Evolutionary conservation across 2,888 invertebrate genomes (phyloP).

Genomic region (Cosmorhoe ocellata): DNA sequence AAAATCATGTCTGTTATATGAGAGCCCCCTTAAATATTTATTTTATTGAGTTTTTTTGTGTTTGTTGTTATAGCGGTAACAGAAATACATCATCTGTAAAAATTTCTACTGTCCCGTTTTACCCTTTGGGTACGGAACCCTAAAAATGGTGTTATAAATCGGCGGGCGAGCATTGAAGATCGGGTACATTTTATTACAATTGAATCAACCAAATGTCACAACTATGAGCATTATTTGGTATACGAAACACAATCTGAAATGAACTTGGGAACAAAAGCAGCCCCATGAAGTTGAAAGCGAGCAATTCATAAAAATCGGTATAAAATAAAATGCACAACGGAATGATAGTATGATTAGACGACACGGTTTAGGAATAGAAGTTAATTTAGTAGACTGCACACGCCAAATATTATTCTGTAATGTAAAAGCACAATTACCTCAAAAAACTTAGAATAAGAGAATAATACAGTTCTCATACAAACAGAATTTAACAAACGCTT

Average conservation of each 20-base stretch:
- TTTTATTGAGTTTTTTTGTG: no score
- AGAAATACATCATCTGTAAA: no score
- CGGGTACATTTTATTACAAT: background rate
- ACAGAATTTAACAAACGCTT: conserved; percentile 18
- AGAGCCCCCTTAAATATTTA: no score
- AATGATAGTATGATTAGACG: conserved; percentile 10
- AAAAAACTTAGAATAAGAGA: conserved; percentile 23
- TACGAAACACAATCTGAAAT: conserved; percentile 7
- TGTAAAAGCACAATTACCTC: conserved; percentile 29
- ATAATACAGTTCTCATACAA: background rate
- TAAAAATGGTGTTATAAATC: no score
- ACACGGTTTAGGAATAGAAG: conserved; percentile 15
- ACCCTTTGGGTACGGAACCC: no score
- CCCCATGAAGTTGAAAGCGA: conserved; percentile 9
- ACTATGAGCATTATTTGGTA: conserved; percentile 14
- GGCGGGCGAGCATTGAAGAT: no score
- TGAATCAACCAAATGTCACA: background rate
- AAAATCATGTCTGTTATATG: no score
- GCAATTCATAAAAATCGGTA: background rate
- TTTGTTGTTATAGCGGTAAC: no score
- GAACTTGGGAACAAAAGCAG: conserved; percentile 16
- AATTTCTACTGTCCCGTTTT: no score
- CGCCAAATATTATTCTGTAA: conserved; percentile 56
- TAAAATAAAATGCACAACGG: conserved; percentile 9
- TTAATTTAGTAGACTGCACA: conserved; percentile 59